These are phyloP conservation scores for Philantomba maxwellii DNA, from an alignment of 2,113 vertebrate genomes.

Conservation along the genomic window DNA sequence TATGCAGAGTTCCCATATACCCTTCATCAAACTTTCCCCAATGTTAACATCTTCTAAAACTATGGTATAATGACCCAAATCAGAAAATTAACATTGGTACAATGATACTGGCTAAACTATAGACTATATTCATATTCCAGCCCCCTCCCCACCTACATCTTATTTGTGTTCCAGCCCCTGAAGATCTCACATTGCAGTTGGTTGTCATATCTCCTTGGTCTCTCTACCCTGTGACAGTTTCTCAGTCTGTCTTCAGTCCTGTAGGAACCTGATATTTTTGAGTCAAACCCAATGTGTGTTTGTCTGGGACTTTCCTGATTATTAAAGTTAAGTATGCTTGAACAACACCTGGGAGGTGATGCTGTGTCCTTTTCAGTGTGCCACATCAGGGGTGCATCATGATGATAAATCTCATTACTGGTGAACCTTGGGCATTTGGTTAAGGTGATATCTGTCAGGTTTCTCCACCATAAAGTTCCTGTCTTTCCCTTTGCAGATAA, in stretches of 20 bases:
- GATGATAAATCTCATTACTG: not conserved
- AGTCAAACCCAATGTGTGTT: not conserved
- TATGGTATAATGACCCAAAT: not conserved
- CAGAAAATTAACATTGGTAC: not conserved
- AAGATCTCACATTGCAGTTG: not conserved
- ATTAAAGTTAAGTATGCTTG: not conserved
- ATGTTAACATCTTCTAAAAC: not conserved
- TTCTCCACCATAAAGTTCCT: not conserved
- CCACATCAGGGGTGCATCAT: not conserved
- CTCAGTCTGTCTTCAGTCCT: not conserved
- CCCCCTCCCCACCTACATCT: not conserved
- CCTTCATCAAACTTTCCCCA: not conserved
- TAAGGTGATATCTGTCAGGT: not conserved
- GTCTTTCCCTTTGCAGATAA: not conserved
- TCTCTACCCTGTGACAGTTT: not conserved
- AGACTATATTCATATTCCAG: not conserved
- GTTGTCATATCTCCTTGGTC: not conserved
- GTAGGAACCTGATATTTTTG: not conserved
- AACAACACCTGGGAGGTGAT: not conserved
- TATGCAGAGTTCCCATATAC: not conserved
- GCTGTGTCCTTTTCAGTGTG: not conserved
- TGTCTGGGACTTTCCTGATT: not conserved
- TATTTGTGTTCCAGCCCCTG: not conserved
- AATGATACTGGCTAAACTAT: not conserved
- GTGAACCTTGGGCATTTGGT: not conserved